A percentile compares a stretch with the other conserved stretches of the same genome.
phyloP scores from a whole-genome alignment of 2,113 vertebrate genomes.

The Craseonycteris thonglongyai region DNA sequence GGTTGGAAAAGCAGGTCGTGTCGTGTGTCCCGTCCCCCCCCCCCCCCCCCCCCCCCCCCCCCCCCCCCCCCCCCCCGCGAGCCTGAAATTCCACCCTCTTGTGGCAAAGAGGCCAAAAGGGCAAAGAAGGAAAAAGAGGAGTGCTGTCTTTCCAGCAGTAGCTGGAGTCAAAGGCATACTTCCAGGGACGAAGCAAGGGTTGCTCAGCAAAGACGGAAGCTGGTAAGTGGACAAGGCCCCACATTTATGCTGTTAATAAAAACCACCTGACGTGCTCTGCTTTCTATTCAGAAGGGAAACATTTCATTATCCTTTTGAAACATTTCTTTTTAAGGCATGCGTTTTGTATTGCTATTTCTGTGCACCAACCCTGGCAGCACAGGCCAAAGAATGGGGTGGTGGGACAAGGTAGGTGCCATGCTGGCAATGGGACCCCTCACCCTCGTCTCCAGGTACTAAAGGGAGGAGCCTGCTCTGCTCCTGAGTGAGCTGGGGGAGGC shows the following conservation, averaged over 20 bases:
- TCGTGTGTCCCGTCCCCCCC: too few species aligned
- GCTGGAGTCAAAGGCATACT: not conserved
- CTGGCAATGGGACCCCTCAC: not conserved
- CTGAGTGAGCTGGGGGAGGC: not conserved
- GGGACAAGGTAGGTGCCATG: too few species aligned
- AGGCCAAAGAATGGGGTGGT: not conserved
- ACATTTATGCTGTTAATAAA: not conserved
- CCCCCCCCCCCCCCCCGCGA: not conserved
- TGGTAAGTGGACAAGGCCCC: not conserved
- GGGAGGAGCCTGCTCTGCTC: not conserved
- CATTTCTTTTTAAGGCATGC: not conserved
- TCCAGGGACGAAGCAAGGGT: not conserved
- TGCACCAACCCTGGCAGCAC: accelerated
- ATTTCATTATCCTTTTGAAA: not conserved
- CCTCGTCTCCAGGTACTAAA: not conserved
- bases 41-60: too few species aligned
- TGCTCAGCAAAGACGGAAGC: not conserved
- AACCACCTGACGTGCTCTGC: not conserved
- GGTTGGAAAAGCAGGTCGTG: not conserved
- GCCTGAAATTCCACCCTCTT: not conserved
- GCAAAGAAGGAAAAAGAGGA: not conserved
- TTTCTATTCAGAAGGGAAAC: not conserved
- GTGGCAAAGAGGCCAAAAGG: not conserved
- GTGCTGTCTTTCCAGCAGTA: accelerated
- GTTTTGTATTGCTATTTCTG: not conserved